A percentile compares a stretch with the other conserved stretches of the same genome.
Conservation (phyloP, 2,113 vertebrate genomes). For the Chaetorhynchus papuensis region DNA sequence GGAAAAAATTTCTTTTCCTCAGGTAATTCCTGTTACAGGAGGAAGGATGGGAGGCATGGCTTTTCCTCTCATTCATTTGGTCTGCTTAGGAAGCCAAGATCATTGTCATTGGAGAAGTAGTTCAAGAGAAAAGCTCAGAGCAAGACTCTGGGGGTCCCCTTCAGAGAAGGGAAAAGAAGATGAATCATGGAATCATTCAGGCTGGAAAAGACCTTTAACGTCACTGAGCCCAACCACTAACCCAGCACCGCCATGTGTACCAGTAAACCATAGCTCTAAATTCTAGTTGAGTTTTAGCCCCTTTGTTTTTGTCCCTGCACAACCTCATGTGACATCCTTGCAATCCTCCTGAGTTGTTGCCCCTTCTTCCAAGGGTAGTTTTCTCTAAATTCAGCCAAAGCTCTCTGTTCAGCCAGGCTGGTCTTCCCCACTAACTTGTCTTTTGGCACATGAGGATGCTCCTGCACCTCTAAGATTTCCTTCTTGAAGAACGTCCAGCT, state of each 20-base stretch:
- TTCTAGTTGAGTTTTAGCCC: background rate
- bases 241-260: background rate
- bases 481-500: background rate
- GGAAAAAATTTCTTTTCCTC: background rate
- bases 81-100: background rate
- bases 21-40: background rate
- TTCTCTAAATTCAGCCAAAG: background rate
- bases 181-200: background rate
- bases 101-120: background rate
- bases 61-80: background rate
- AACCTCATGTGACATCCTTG: background rate
- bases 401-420: background rate
- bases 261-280: background rate
- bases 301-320: background rate
- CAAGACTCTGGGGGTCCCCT: background rate
- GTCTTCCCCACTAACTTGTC: background rate
- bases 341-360: background rate
- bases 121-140: background rate
- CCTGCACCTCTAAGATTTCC: background rate
- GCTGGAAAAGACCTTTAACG: background rate
- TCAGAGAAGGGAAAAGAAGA: background rate
- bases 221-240: background rate
- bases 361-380: background rate
- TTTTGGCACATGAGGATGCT: background rate
- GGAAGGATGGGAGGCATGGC: background rate